Base-by-base conservation (phyloP, 2,888 invertebrate species). In the Trichopoda pennipes region DNA sequence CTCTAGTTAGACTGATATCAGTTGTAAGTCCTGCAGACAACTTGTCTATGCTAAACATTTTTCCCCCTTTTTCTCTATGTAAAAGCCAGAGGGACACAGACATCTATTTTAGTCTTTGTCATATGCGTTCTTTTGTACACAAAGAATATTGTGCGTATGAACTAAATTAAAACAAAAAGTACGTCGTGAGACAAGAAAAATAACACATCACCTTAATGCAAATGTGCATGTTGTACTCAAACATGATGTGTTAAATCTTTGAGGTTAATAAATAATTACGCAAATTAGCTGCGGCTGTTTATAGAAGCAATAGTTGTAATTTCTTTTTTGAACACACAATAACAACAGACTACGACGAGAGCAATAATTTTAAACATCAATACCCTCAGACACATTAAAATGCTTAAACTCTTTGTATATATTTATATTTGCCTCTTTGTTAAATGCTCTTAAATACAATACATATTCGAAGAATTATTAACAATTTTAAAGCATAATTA, bases 221-320 rank as follows among this genome's bases (percentile, higher is more conserved):
- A 75, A 75, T 66, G 49, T 75, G 16, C 38, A 42, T 58, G 75
- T 42, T 58, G 38, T 47, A 12, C 56, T 56, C 64, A 49, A 75
- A 51, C 66, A 66, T 58, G 49, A 66, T 42, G 64, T 70, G n/a
- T 49, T 9, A 44, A 58, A 64, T 58, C 38, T 74, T 80, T 80
- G 68, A 79, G 73, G 73, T 74, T 80, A 69, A 80, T 80, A 74
- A 80, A 80, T 73, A 80, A 80, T 74, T 79, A 68, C 68, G 53
- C 79, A 66, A 77, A 77, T 53, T 63, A 63, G 42, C 28, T 42
- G 53, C 32, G 17, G 49, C 19, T 35, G 21, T 21, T n/a, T 23
- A 44, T 21, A n/a, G 35, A 3, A 42, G 19, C 44, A 10, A 16
- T 12, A 35, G 44, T 32, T 56, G 56, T 35, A 56, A 56, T 42